These are phyloP conservation scores for Phalanger gymnotis DNA, from an alignment of 2,797 vertebrate species.

Conservation along the genomic window DNA sequence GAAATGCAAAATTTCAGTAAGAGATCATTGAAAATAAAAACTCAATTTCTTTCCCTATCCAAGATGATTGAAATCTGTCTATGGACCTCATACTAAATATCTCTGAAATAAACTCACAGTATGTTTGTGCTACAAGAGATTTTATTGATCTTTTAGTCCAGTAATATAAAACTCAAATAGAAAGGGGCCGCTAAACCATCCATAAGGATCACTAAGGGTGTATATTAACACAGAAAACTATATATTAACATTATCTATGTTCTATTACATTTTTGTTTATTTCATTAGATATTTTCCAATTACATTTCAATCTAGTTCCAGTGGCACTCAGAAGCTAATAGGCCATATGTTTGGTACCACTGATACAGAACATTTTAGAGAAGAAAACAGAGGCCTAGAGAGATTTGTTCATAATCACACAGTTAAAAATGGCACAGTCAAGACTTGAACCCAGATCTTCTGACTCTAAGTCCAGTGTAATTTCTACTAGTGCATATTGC, in stretches of 20 bases:
- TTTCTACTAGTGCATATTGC: neutral
- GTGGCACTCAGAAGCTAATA: neutral
- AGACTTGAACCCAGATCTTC: neutral
- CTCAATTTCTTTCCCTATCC: neutral
- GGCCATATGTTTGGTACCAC: neutral
- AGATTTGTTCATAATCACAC: neutral
- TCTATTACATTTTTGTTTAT: neutral
- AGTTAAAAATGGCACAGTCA: neutral
- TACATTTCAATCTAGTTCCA: neutral
- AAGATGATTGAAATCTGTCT: neutral
- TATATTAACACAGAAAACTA: neutral
- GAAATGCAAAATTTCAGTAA: neutral
- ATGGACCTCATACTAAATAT: neutral
- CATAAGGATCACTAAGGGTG: neutral
- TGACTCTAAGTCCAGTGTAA: neutral
- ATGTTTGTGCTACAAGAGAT: neutral
- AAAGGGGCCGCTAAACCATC: neutral
- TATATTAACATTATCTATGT: neutral
- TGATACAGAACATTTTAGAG: neutral
- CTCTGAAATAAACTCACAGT: neutral
- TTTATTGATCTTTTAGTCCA: neutral
- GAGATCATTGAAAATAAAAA: neutral
- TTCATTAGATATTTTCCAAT: neutral
- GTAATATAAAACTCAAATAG: neutral
- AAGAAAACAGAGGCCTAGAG: neutral